phyloP scores from a whole-genome alignment of 2,113 vertebrate genomes.

The Aramus guarauna region DNA sequence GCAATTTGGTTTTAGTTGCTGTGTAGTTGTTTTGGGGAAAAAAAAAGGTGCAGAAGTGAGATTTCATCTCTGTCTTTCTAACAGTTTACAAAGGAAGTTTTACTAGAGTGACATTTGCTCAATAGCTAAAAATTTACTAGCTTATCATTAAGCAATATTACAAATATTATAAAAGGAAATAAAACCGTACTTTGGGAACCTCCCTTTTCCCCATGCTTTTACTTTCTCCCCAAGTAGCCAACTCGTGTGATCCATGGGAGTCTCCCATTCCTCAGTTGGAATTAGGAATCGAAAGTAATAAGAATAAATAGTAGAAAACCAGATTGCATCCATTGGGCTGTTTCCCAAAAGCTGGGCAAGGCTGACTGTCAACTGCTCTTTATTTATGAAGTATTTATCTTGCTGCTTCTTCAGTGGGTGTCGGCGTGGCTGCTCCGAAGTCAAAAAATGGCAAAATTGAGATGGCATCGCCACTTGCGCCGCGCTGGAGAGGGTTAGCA shows the following conservation, averaged over 20 bases:
- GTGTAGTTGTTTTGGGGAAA: neutral
- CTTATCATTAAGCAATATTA: neutral
- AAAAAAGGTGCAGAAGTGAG: neutral
- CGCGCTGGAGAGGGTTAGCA: neutral
- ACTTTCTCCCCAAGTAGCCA: neutral
- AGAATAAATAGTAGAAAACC: neutral
- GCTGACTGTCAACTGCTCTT: neutral
- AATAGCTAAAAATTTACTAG: neutral
- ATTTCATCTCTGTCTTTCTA: neutral
- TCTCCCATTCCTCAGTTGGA: neutral
- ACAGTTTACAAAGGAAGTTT: neutral
- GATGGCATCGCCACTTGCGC: neutral
- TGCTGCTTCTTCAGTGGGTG: neutral
- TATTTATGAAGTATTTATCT: neutral
- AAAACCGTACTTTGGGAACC: neutral
- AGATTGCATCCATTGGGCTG: neutral
- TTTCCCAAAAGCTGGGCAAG: neutral
- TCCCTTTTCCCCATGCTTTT: neutral
- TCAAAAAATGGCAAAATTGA: neutral
- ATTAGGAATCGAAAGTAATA: neutral
- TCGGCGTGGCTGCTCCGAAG: neutral
- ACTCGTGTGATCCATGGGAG: neutral
- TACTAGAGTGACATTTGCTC: neutral
- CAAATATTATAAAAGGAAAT: neutral
- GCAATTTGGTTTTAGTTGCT: neutral